These are phyloP conservation scores for Isaurus tuberculatus DNA, from an alignment of 92 coral and sea anemone genomes.

Conservation along the genomic window DNA sequence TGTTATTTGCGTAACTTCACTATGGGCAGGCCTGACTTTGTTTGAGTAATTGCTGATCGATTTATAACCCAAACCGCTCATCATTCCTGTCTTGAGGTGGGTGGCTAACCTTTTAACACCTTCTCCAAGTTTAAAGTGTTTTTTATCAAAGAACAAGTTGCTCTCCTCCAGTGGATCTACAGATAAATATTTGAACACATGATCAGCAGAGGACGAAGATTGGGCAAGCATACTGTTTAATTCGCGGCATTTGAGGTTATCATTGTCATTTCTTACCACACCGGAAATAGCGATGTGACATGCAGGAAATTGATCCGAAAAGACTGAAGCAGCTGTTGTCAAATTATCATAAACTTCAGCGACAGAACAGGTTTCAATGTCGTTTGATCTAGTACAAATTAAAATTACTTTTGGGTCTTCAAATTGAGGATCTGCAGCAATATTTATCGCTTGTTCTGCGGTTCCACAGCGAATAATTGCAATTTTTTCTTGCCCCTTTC, in stretches of 20 bases:
- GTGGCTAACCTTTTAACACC: slow-evolving; percentile 1
- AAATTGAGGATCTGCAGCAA: slow-evolving; percentile 1
- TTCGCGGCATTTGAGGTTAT: neutral
- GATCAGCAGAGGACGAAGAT: neutral
- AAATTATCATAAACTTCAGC: neutral
- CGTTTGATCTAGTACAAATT: slow-evolving; percentile 6
- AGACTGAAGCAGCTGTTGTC: neutral
- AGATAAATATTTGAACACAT: neutral
- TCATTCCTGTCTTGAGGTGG: neutral
- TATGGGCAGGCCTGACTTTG: neutral
- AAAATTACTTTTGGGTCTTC: slow-evolving; percentile 20
- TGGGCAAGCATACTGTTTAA: slow-evolving; percentile 1
- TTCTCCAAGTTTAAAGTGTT: slow-evolving; percentile 8
- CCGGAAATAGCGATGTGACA: slow-evolving; percentile 17
- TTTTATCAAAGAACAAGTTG: neutral
- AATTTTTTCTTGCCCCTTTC: neutral
- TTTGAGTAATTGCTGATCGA: neutral
- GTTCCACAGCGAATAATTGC: neutral
- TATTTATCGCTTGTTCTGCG: neutral
- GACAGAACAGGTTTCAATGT: neutral
- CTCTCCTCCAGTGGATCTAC: neutral
- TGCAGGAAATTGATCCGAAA: neutral
- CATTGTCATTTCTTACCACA: neutral
- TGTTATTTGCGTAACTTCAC: too few relatives aligned
- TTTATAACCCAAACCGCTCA: slow-evolving; percentile 4